Conservation (phyloP, 2,113 vertebrate species). For the Ochotona curzoniae region DNA sequence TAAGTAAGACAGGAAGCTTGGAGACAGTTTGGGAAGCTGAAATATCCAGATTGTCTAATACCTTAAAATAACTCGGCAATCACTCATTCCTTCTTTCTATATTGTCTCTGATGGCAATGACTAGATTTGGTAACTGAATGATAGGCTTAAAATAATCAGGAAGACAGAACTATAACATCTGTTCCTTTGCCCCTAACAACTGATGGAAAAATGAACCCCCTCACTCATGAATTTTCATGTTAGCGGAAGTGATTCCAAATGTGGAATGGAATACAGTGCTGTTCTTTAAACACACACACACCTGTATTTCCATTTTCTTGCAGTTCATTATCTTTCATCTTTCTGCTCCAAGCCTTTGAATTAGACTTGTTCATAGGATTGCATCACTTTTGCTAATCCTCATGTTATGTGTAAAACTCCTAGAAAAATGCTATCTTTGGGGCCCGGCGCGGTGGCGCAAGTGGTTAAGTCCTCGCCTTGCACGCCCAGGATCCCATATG, state of each 20-base stretch:
- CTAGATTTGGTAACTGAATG: conserved; percentile 48
- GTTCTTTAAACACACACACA: not conserved
- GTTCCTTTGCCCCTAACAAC: conserved; percentile 39
- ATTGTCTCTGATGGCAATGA: conserved; percentile 17
- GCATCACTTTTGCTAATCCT: conserved; percentile 32
- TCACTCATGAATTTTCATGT: conserved; percentile 52
- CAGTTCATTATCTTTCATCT: conserved; percentile 50
- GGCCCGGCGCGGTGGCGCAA: no score
- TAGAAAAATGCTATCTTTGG: not conserved
- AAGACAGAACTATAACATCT: conserved; percentile 41
- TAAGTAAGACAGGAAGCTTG: not conserved
- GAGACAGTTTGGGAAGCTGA: not conserved
- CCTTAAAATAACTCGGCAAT: conserved; percentile 1
- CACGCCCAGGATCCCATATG: no score
- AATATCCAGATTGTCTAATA: conserved; percentile 6
- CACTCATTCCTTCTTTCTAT: conserved; percentile 7
- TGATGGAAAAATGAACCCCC: conserved; percentile 37
- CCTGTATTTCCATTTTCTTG: not conserved
- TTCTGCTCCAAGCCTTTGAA: conserved; percentile 16
- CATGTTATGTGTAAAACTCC: not conserved
- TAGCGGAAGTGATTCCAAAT: conserved; percentile 32
- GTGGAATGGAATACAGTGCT: not conserved
- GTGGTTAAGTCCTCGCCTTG: no score
- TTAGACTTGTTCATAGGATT: not conserved
- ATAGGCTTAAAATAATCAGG: conserved; percentile 63